Evolutionary conservation across 2,888 invertebrate species (phyloP).

Genomic region (Monoplex corrugatus): DNA sequence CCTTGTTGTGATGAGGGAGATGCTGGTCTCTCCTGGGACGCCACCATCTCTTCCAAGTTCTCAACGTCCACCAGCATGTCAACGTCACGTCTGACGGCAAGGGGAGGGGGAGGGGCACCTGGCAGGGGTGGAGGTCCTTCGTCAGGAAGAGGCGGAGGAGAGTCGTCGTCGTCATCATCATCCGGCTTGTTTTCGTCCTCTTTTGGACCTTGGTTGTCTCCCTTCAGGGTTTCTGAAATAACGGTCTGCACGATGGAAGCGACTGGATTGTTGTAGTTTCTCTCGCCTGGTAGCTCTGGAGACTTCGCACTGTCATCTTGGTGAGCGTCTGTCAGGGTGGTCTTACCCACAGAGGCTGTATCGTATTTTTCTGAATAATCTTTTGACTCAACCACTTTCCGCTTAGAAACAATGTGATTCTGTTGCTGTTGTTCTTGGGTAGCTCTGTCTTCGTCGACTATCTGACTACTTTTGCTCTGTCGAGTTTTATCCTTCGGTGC

Average conservation of each 20-base stretch:
- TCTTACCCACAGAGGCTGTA: background rate
- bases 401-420: background rate
- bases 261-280: background rate
- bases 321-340: background rate
- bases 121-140: slow-evolving; percentile 56
- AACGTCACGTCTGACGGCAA: slow-evolving; percentile 25
- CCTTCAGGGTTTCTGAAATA: background rate
- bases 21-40: slow-evolving; percentile 27
- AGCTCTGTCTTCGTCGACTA: background rate
- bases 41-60: slow-evolving; percentile 45
- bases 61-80: slow-evolving; percentile 37
- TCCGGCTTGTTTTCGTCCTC: slow-evolving; percentile 46
- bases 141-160: slow-evolving; percentile 39
- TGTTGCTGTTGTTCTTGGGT: background rate
- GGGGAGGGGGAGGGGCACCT: slow-evolving; percentile 53
- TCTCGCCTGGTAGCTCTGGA: background rate
- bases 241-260: slow-evolving; percentile 18
- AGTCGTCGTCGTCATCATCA: slow-evolving; percentile 48
- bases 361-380: background rate
- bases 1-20: background rate
- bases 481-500: background rate
- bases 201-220: background rate
- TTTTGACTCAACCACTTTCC: background rate
- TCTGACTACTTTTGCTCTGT: background rate
- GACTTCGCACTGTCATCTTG: background rate